Base-by-base conservation (phyloP, 1,140 invertebrate genomes). In the Tyrophagus putrescentiae region DNA sequence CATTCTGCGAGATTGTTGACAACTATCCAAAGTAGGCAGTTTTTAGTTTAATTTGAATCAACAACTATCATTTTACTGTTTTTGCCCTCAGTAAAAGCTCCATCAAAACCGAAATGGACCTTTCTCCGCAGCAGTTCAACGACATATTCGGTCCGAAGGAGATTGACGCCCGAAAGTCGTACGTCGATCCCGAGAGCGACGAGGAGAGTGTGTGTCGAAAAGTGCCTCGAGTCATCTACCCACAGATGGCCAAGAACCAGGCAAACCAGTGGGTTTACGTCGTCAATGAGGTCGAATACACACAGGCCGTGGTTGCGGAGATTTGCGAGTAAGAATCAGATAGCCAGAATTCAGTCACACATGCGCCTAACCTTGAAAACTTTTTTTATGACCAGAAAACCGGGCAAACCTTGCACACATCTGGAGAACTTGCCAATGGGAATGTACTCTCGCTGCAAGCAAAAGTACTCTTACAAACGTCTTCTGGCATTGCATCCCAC, bases 181-280 rank as follows among this genome's bases (percentile, higher is more conserved):
- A 63, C 9, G 16, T 39, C 0, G 60, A 61, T 87, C 0, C 85
- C 79, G 9, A 85, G 84, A 77, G 87, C 83, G 65, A 87, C 76
- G 4, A 88, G 72, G 6, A 85, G 64, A 84, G 82, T 4, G 75
- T 74, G 65, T 80, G 63, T 67, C 67, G 45, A 41, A 75, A 73
- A 70, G 72, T 64, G 60, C 68, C 60, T 0, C 52, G 52, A 18
- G 61, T 76, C 1, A 69, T 75, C 31, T 77, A 66, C 57, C 76
- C 77, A 1, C 72, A 72, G 66, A 65, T 68, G 6, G 77, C 72
- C 0, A 62, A 71, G 60, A 77, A 70, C 48, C 71, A 72, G 56
- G 67, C 73, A 4, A 70, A 72, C 4, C 72, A 78, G 48, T 79
- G 77, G 76, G 71, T 77, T 32, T 78, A 71, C 34, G 71, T 81